Base-by-base conservation (phyloP, 2,113 vertebrate species). In the Anguilla japonica region DNA sequence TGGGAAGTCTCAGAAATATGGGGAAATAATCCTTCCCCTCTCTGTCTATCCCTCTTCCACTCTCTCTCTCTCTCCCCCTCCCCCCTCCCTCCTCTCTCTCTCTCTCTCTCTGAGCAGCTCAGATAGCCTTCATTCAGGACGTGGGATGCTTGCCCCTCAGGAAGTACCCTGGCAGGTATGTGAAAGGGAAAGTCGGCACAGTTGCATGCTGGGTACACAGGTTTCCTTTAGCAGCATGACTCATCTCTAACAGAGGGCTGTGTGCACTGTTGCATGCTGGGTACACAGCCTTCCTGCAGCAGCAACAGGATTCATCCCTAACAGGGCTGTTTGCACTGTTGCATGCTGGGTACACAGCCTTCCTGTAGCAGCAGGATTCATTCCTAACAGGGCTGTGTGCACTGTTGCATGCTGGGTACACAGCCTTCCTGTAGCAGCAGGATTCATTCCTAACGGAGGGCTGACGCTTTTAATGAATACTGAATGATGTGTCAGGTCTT, bases 91-190 rank as follows among this genome's bases (percentile, higher is more conserved):
- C n/a, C n/a, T n/a, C n/a, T n/a, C n/a, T 13, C 81, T 89, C 89
- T 20, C 83, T 85, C 41, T 92, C 81, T 92, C 91, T 90, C 87
- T 56, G 22, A 71, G 87, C 91, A 99, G 98, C 96, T 94, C 98
- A 99, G 92, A 98, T 99, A 90, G 94, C 96, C 85, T 98, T 98
- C 90, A 97, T 99, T 88, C 97, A 99, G 88, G 97, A 98, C 0
- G 93, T 99, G 90, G 98, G 98, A 83, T 97, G 96, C 87, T 95
- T 99, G 90, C 95, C 97, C 1, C 93, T 96, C 87, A 96, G 95
- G 88, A 96, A 92, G 84, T 89, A 92, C 85, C 95, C 96, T 89
- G 92, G 91, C 92, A 98, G 98, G 98, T 99, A 96, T 93, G 91
- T 46, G 81, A 14, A 81, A 29, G 1, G n/a, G 71, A 2, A n/a